Conservation (phyloP, 2,113 vertebrate species). For the Odobenus rosmarus region DNA sequence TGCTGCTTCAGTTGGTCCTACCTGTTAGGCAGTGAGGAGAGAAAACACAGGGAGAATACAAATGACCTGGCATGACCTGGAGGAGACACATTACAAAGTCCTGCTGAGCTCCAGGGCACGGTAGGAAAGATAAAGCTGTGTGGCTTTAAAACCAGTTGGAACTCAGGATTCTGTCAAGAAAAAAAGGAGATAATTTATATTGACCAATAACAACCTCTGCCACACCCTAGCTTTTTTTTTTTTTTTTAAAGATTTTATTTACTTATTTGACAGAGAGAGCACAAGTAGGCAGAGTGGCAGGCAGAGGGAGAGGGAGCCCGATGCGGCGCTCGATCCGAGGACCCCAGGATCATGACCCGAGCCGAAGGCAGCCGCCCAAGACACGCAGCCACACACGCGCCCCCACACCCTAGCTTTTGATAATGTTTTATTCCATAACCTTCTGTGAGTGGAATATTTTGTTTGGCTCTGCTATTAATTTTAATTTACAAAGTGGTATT, state of each 20-base stretch:
- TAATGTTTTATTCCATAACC: constrained; percentile 11
- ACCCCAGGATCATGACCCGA: no score
- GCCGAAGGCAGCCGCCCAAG: no score
- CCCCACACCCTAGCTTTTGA: not conserved
- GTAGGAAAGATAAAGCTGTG: not conserved
- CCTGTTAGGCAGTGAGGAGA: not conserved
- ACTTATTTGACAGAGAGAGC: no score
- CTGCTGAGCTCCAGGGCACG: not conserved
- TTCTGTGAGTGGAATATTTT: not conserved
- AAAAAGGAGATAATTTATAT: not conserved
- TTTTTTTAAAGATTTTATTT: no score
- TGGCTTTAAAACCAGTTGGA: not conserved
- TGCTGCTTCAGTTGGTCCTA: not conserved
- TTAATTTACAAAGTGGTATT: constrained; percentile 45
- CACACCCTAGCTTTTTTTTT: not conserved
- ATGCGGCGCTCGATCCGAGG: no score
- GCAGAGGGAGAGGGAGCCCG: no score
- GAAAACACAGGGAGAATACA: not conserved
- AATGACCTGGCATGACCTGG: no score
- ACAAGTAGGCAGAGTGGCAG: no score
- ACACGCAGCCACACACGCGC: no score
- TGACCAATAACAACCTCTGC: not conserved
- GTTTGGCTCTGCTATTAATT: constrained; percentile 42
- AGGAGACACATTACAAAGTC: not conserved
- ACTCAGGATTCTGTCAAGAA: not conserved